Base-by-base conservation (phyloP, 2,888 invertebrate genomes). In the Euclidia mi region DNA sequence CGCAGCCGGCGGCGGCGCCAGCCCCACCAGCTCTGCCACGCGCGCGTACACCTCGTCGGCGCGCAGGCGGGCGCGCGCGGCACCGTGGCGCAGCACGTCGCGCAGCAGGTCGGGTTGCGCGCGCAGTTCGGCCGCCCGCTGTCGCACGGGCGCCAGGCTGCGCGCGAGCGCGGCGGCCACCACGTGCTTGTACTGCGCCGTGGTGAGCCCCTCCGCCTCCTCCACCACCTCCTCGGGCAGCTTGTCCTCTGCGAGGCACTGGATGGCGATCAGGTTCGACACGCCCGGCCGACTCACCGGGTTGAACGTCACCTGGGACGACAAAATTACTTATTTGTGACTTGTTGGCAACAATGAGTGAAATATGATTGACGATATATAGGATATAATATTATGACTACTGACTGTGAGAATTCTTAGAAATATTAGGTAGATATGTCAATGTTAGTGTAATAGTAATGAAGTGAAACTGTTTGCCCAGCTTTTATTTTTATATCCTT, bases 241-340 rank as follows among this genome's bases (percentile, higher is more conserved):
- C 85, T 95, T 94, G 40, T 96, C 97, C 12, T 96, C 95, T 14
- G 97, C 92, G 52, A 97, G 95, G 43, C 98, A 96, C 92, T 98
- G 98, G 62, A 99, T 97, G 51, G 95, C 94, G 64, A 99, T 95
- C 51, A 99, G 95, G 94, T 99, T 99, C 43, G 98, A 95, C 11
- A 99, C 97, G 17, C 98, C 99, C 0, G 98, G 97, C 62, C 99
- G 95, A 3, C 87, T 84, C 48, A 95, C 95, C 0, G 97, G 97
- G 67, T 98, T 97, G 88, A 96, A 99, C 9, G 97, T 96, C 7
- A 99, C 96, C 92, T 95, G 76, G 6, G n/a, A n/a, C n/a, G n/a
- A n/a, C n/a, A n/a, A n/a, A n/a, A n/a, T n/a, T n/a, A n/a, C n/a
- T n/a, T n/a, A n/a, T n/a, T n/a, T n/a, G n/a, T n/a, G n/a, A n/a